Evolutionary conservation across 2,113 vertebrate genomes (phyloP), one percentile per base, ranked within the genome.

Genomic region (Caloenas nicobarica): DNA sequence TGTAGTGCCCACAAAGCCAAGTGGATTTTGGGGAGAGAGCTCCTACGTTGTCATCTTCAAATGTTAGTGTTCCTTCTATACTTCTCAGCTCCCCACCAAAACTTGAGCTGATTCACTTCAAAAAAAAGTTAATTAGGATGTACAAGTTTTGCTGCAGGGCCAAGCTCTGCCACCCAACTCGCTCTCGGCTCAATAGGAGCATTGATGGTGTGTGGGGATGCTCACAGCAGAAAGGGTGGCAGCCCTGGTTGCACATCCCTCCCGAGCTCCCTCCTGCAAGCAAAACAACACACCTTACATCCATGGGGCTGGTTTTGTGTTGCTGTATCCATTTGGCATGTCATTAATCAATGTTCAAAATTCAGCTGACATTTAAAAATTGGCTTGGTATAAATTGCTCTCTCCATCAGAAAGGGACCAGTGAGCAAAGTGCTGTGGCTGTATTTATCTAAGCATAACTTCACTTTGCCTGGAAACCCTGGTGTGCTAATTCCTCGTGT

Each of bases 121-220:
- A 62, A 70, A 70, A 17, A 86, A 84, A 72, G 61, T 76, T 91
- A 92, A 85, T 95, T 76, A 94, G 95, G 82, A 91, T 6, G 2
- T 88, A 82, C 46, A 73, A 56, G 68, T 78, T 62, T 34, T 88
- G 81, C 88, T 80, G 62, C 25, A 42, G 88, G 82, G 91, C 90
- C 87, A 82, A 80, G 48, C 31, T 62, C 79, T 95, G 76, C 85
- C 88, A 83, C 94, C 68, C 72, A 64, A 13, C 89, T 77, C 0
- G 10, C 56, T 50, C 44, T 36, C 1, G 0, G 66, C 85, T 94
- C 93, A 96, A 80, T 73, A 10, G 94, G 51, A 36, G 62, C 86
- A 93, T 92, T 95, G 91, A 90, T 26, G 68, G 72, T 16, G 71
- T 5, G 38, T 33, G 79, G 86, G 66, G 90, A 81, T 78, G 50